A percentile compares a stretch with the other conserved stretches of the same genome.
These are phyloP conservation scores for Caenorhabditis sulstoni DNA, from an alignment of 2,888 invertebrate species.

Conservation along the genomic window DNA sequence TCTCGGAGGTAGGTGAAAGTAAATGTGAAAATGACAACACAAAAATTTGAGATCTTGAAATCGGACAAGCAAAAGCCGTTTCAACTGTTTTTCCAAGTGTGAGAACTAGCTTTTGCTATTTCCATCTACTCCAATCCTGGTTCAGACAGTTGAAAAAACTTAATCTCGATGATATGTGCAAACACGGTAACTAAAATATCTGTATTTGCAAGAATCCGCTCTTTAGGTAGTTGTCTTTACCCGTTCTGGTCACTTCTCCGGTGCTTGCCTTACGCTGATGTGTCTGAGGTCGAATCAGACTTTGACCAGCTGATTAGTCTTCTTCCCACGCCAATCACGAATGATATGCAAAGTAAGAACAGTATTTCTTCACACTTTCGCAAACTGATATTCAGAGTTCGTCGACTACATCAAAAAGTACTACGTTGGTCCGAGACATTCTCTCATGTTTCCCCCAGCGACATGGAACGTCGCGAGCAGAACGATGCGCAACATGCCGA, in stretches of 20 bases:
- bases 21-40: not conserved
- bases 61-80: not conserved
- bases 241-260: not conserved
- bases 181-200: not conserved
- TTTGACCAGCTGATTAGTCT: not conserved
- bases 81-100: not conserved
- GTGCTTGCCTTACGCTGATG: not conserved
- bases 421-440: not conserved
- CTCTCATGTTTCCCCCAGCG: not conserved
- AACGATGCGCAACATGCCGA: not conserved
- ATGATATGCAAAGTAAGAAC: not conserved
- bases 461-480: not conserved
- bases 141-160: not conserved
- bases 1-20: not conserved
- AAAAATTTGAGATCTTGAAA: not conserved
- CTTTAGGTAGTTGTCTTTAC: not conserved
- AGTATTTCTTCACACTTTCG: not conserved
- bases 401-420: not conserved
- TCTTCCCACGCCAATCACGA: not conserved
- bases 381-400: not conserved
- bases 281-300: not conserved
- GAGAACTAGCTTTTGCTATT: not conserved
- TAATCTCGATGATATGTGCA: not conserved
- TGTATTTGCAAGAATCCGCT: not conserved
- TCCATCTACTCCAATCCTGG: not conserved